phyloP scores from a whole-genome alignment of 2,888 invertebrate genomes.

The Chymomyza fuscimana region DNA sequence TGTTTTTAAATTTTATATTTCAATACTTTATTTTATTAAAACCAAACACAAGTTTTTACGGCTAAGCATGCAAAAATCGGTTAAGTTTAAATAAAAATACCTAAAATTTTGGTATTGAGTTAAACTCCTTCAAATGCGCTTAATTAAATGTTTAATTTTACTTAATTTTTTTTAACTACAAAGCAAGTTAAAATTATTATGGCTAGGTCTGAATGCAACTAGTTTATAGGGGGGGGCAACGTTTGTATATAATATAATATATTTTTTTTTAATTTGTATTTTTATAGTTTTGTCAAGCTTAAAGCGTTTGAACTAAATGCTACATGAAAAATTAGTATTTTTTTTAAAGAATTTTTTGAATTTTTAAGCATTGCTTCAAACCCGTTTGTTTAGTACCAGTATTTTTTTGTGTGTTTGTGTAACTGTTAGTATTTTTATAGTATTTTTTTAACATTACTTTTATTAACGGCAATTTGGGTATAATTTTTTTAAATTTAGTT shows the following conservation, averaged over 20 bases:
- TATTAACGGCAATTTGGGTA: slow-evolving; percentile 36
- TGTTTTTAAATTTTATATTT: slow-evolving; percentile 18
- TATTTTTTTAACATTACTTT: slow-evolving; percentile 8
- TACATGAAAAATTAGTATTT: slow-evolving; percentile 6
- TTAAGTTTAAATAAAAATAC: slow-evolving; percentile 42
- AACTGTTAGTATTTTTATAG: slow-evolving; percentile 16
- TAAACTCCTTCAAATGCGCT: slow-evolving; percentile 73
- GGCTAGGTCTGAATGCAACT: slow-evolving; percentile 31
- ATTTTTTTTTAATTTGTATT: slow-evolving; percentile 14
- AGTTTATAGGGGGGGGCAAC: not conserved
- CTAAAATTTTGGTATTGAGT: slow-evolving; percentile 58
- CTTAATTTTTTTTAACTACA: slow-evolving; percentile 28
- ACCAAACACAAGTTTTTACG: slow-evolving; percentile 41
- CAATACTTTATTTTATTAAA: slow-evolving; percentile 28
- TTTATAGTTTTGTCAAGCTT: slow-evolving; percentile 12
- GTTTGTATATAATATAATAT: slow-evolving; percentile 3
- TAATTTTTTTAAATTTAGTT: slow-evolving; percentile 20
- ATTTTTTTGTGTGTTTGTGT: slow-evolving; percentile 18
- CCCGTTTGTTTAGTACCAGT: slow-evolving; percentile 19
- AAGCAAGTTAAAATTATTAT: slow-evolving; percentile 32
- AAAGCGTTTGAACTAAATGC: slow-evolving; percentile 13
- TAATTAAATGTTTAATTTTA: slow-evolving; percentile 38
- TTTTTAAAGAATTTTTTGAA: not conserved
- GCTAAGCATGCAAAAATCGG: slow-evolving; percentile 13
- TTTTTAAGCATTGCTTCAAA: slow-evolving; percentile 15